Evolutionary conservation across 2,888 invertebrate genomes (phyloP).

Genomic region (Galeruca laticollis): DNA sequence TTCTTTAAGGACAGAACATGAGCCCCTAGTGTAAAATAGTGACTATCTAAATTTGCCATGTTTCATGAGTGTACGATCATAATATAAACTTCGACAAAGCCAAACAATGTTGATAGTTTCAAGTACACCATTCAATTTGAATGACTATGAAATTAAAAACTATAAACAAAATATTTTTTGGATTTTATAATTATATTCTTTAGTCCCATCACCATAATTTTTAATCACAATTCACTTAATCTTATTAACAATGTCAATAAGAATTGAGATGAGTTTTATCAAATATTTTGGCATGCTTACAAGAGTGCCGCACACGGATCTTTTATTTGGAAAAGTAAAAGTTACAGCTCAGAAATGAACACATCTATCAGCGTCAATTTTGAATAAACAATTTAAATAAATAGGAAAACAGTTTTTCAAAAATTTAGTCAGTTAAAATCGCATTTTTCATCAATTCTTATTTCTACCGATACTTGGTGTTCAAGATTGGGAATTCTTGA

Average conservation of each 20-base stretch:
- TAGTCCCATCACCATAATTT: slow-evolving; percentile 58
- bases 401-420: too few species aligned
- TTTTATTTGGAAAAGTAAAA: not conserved
- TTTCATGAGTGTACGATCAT: slow-evolving; percentile 45
- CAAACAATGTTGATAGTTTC: slow-evolving; percentile 37
- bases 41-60: slow-evolving; percentile 50
- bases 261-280: not conserved
- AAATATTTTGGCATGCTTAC: not conserved
- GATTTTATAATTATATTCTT: slow-evolving; percentile 36
- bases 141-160: slow-evolving; percentile 12
- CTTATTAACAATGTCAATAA: slow-evolving; percentile 19
- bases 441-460: too few species aligned
- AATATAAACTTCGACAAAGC: slow-evolving; percentile 42
- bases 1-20: slow-evolving; percentile 46
- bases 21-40: slow-evolving; percentile 46
- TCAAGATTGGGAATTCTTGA: too few species aligned
- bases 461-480: too few species aligned
- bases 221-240: slow-evolving; percentile 47
- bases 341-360: not conserved
- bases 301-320: not conserved
- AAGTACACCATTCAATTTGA: slow-evolving; percentile 23
- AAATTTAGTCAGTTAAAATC: too few species aligned
- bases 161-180: slow-evolving; percentile 24
- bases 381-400: not conserved
- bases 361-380: slow-evolving; percentile 7